Evolutionary conservation across 2,797 vertebrate genomes (phyloP), one percentile per base, ranked within the genome.

Genomic region (Rhyacichthys aspro): DNA sequence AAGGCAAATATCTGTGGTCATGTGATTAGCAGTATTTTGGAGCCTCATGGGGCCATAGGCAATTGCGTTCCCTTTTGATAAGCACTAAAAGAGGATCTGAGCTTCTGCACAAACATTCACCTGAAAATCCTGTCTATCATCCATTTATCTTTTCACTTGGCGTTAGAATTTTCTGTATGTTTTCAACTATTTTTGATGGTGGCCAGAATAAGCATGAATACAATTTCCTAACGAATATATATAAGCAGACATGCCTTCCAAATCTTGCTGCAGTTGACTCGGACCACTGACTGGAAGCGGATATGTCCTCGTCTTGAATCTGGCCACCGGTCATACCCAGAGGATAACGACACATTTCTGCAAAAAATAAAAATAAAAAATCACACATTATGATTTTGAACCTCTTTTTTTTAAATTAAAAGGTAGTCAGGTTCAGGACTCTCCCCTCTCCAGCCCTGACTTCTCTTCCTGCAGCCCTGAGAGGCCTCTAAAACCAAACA

Each of bases 241-340:
- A 15, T 23, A 14, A 52, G 43, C 7, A 36, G 11, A 82, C 90
- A 79, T 88, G 94, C 98, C 98, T 95, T 87, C 97, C 98, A 0
- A 98, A 98, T 88, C 94, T 95, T 49, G 97, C 96, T 0, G 98
- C 98, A 0, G 98, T 99, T 28, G 96, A 98, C 58, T 98, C 96
- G 0, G 96, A 99, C 97, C 97, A 99, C 71, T 97, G 96, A 67
- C 96, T 99, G 79, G 98, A 99, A n/a, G 98, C 96, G 0, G 96
- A 96, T 88, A 99, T 97, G 86, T 98, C 95, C 76, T 98, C 95
- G 0, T 99, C 96, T 0, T 94, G 95, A 76, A 99, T 98, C 87
- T 96, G 96, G 17, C 96, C 95, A 0, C 95, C 93, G 0, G 94
- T 96, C 96, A 99, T 97, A 9, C 98, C 98, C 60, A 99, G 86